Conservation (phyloP, 2,113 vertebrate genomes). For the Clarias macrocephalus region DNA sequence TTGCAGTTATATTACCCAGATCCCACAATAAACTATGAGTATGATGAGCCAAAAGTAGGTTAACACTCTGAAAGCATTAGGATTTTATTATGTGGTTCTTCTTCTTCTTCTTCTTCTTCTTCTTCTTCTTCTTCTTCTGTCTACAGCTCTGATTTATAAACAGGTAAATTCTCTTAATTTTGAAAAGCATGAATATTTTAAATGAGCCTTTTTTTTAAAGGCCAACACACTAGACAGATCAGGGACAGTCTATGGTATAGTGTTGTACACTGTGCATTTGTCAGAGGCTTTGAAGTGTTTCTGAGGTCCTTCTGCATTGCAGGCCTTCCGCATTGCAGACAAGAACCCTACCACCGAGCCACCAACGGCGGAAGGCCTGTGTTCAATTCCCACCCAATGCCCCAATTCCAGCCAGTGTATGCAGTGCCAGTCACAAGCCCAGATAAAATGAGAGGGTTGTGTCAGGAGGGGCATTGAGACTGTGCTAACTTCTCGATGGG, state of each 20-base stretch:
- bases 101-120: neutral
- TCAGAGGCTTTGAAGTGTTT: neutral
- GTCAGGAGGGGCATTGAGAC: no score
- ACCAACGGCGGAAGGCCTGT: no score
- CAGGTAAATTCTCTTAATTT: neutral
- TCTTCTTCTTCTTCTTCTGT: neutral
- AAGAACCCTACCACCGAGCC: no score
- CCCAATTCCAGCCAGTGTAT: no score
- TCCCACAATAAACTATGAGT: neutral
- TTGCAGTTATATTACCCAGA: neutral
- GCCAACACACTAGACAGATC: neutral
- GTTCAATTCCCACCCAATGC: no score
- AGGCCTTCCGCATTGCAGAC: no score
- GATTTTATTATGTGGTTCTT: neutral
- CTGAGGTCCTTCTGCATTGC: no score
- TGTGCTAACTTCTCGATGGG: no score
- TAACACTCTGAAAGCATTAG: neutral
- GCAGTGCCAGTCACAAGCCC: no score
- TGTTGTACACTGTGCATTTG: neutral
- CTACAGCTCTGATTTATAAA: neutral
- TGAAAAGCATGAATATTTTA: neutral
- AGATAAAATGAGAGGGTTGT: no score
- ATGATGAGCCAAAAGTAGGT: neutral
- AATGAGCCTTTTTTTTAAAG: neutral
- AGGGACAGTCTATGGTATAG: neutral